Conservation (phyloP, 2,888 invertebrate genomes). For the Taphrorychus bicolor region DNA sequence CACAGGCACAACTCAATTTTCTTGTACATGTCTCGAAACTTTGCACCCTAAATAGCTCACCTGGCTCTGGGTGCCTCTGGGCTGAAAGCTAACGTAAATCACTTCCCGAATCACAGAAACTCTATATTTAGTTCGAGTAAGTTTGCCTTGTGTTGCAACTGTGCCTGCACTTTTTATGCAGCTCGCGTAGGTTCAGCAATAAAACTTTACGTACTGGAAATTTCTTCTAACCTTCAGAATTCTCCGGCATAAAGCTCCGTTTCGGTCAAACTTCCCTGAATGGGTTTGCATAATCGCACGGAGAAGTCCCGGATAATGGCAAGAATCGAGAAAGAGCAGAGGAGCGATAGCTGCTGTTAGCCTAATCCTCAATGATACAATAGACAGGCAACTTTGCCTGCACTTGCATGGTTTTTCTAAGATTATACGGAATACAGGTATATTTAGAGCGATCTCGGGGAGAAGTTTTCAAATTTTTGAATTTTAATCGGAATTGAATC, state of each 20-base stretch:
- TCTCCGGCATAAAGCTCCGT: background rate
- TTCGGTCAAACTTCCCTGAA: slow-evolving; percentile 5
- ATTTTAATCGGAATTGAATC: background rate
- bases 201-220: background rate
- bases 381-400: background rate
- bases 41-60: background rate
- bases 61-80: background rate
- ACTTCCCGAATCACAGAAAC: background rate
- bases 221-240: background rate
- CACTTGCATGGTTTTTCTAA: background rate
- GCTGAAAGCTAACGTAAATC: background rate
- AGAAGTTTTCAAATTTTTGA: background rate
- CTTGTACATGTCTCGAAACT: background rate
- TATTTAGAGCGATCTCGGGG: background rate
- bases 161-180: background rate
- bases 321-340: background rate
- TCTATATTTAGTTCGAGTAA: background rate
- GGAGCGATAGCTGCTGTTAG: background rate
- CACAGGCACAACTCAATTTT: background rate
- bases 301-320: background rate
- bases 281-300: slow-evolving; percentile 2
- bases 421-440: background rate
- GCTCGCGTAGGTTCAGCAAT: background rate
- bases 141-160: background rate
- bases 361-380: slow-evolving; percentile 4